Percentiles rank a stretch among this genome's conserved stretches.
phyloP scores from a whole-genome alignment of 2,113 vertebrate species.

The Chlamydotis undulata region DNA sequence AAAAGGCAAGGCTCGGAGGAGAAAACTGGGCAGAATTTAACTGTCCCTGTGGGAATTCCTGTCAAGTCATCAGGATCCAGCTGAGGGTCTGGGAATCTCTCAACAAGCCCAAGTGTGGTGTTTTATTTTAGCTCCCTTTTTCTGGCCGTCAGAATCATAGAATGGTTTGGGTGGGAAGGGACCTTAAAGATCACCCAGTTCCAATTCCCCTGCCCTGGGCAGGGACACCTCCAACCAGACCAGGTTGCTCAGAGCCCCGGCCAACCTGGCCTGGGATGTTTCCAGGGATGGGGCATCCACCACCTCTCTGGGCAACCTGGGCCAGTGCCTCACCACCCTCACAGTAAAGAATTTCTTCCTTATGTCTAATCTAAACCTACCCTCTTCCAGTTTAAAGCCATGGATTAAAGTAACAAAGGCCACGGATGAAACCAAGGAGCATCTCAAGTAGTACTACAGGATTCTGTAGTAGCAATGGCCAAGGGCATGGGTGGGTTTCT shows the following conservation, averaged over 20 bases:
- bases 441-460: background rate
- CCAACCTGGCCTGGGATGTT: too few species aligned
- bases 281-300: too few species aligned
- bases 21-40: background rate
- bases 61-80: background rate
- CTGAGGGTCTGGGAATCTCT: background rate
- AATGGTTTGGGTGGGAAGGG: too few species aligned
- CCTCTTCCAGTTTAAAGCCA: too few species aligned
- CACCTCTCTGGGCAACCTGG: too few species aligned
- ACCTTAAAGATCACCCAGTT: too few species aligned
- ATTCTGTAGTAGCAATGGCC: background rate
- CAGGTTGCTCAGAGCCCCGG: too few species aligned
- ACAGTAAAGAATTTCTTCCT: background rate
- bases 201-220: too few species aligned
- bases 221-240: too few species aligned
- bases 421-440: background rate
- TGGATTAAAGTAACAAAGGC: background rate
- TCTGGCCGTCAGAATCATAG: background rate
- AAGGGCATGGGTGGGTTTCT: background rate
- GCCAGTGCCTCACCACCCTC: too few species aligned
- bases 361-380: too few species aligned
- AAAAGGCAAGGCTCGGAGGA: background rate
- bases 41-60: background rate
- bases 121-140: background rate
- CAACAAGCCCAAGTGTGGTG: accelerated